Evolutionary conservation across 2,888 invertebrate genomes (phyloP), one percentile per base, ranked within the genome.

Genomic region (Epistrophella euchroma): DNA sequence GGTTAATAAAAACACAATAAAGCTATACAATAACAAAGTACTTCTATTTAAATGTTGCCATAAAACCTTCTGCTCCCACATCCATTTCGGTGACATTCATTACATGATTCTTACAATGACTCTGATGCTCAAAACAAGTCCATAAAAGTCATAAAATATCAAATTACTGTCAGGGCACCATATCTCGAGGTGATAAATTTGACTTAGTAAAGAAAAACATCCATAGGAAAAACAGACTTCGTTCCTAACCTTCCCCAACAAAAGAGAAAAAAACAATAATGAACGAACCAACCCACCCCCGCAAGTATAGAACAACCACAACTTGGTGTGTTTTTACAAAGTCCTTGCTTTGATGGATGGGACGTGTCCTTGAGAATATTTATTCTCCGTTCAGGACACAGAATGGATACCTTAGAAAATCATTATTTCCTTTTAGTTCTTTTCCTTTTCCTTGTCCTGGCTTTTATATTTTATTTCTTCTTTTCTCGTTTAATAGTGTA

Each of bases 401-500:
- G 13, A 37, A 50, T 22, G 50, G 68, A 52, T 35, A 68, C 56
- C 25, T 50, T 28, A 37, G 35, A 35, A 52, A 35, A 70, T 71
- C 72, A 77, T 85, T 50, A 76, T 71, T 60, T 80, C 77, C 77
- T 79, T 40, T n/a, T n/a, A n/a, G 68, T 76, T 17, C 71, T 17
- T 71, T 86, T 71, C 22, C 56, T 77, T 80, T n/a, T n/a, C n/a
- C n/a, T n/a, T n/a, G 22, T 62, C 37, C 52, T 28, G 50, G 70
- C 74, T 87, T 84, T 86, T 88, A 88, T 72, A 83, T 88, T 75
- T 60, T 66, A 79, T 88, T 88, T 78, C 88, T 85, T 88, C 72
- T 28, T 28, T 78, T 73, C 11, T 68, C 32, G 25, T 87, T 93
- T 88, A 94, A 32, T 37, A 98, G 96, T 97, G 98, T 93, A 99